Evolutionary conservation across 2,888 invertebrate species (phyloP), one percentile per base, ranked within the genome.

Genomic region (Thelaira solivaga): DNA sequence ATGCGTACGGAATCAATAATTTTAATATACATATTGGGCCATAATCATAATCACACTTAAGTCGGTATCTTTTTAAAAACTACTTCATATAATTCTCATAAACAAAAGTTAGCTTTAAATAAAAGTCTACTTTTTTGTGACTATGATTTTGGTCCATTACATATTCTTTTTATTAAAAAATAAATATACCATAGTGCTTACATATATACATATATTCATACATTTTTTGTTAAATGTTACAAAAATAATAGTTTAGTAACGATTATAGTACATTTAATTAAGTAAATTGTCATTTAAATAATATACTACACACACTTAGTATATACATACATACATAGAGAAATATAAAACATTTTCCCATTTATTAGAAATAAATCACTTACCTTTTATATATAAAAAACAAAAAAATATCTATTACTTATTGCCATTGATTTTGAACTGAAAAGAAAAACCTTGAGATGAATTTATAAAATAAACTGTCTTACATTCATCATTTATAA

Each of bases 291-390:
- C 51, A n/a, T 61, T n/a, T 47, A 20, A 57, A 47, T 55, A 34
- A 55, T 67, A 67, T 47, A 24, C 39, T 16, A 61, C 20, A 67
- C 26, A n/a, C n/a, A n/a, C n/a, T n/a, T n/a, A n/a, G 51, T 29
- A 20, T 39, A 68, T 68, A 64, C 31, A 53, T 29, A 39, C 22
- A 67, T 55, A 41, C 41, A 53, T 53, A 69, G 41, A 41, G 22
- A 69, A 69, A 49, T 59, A 49, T 69, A 59, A 29, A 47, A 29
- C 59, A 69, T 59, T 57, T 36, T 29, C 8, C 31, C 43, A 61
- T 69, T 51, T 49, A 59, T 41, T 57, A 65, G 49, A 47, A 71
- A 62, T 64, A 43, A 62, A 69, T 1, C 64, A 64, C 45, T 45
- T 18, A 71, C 10, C 47, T 68, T 68, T 53, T 55, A 45, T 59